Percentiles rank a stretch among this genome's conserved stretches.
Evolutionary conservation across 1,140 invertebrate species (phyloP).

Genomic region (Cryptotermes secundus): DNA sequence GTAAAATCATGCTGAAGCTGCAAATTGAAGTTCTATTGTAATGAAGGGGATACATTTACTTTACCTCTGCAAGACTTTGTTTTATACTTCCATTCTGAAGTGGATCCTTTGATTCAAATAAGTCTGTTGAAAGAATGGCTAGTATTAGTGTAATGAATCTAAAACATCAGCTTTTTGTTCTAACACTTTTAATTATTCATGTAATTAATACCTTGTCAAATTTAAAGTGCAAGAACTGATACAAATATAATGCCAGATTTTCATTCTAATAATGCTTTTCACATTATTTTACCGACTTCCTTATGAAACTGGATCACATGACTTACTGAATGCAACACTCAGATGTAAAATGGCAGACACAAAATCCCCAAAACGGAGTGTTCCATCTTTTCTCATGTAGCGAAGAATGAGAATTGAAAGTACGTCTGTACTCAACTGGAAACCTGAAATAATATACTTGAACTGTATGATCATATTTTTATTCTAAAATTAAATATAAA

Average conservation of each 20-base stretch:
- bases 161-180: not conserved
- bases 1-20: conserved; percentile 33
- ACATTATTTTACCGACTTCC: not conserved
- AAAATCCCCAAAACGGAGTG: conserved; percentile 89
- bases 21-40: not conserved
- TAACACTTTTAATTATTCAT: not conserved
- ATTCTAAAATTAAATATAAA: not conserved
- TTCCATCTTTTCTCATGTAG: conserved; percentile 92
- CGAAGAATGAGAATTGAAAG: conserved; percentile 77
- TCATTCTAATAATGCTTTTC: not conserved
- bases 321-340: conserved; percentile 83
- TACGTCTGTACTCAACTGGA: conserved; percentile 81
- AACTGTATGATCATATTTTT: not conserved
- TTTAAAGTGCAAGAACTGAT: conserved; percentile 20
- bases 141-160: too few relatives aligned
- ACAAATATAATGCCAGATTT: too few relatives aligned
- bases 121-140: conserved; percentile 53
- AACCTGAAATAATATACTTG: conserved; percentile 55
- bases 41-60: conserved; percentile 36
- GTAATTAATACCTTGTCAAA: not conserved
- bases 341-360: conserved; percentile 87
- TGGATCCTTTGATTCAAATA: conserved; percentile 80
- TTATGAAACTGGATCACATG: not conserved
- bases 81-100: conserved; percentile 80
- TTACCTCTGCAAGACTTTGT: conserved; percentile 75